These are phyloP conservation scores for Esox masquinongy DNA, from an alignment of 2,797 vertebrate genomes.

Conservation along the genomic window DNA sequence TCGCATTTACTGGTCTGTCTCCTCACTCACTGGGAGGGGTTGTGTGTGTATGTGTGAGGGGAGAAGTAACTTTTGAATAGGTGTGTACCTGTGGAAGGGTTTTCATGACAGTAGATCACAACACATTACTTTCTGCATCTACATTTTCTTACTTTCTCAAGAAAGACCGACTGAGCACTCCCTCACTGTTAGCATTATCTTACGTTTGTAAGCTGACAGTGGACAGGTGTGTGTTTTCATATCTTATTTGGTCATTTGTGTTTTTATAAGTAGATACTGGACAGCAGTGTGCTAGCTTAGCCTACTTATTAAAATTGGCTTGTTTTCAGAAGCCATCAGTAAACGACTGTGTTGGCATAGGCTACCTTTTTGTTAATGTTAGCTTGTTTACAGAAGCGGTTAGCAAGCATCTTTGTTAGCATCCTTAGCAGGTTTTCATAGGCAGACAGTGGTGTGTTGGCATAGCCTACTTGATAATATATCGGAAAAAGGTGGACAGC, in stretches of 20 bases:
- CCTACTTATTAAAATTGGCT: constrained; percentile 47
- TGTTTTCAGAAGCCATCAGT: constrained; percentile 55
- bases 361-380: too few relatives aligned
- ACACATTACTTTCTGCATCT: background rate
- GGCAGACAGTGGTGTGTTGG: too few relatives aligned
- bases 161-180: too few relatives aligned
- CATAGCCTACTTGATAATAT: too few relatives aligned
- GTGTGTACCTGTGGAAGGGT: background rate
- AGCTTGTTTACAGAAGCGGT: too few relatives aligned
- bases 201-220: too few relatives aligned
- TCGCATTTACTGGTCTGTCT: constrained; percentile 72
- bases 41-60: constrained; percentile 22
- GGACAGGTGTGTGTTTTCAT: background rate
- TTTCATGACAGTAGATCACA: background rate
- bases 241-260: constrained; percentile 43
- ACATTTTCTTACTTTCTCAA: background rate
- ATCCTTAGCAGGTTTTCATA: too few relatives aligned
- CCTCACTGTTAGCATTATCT: too few relatives aligned
- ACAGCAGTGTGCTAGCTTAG: constrained; percentile 1
- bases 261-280: constrained; percentile 53
- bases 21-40: constrained; percentile 37
- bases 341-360: constrained; percentile 17
- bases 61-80: background rate
- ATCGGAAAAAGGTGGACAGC: too few relatives aligned
- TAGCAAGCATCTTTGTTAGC: too few relatives aligned